A percentile compares a stretch with the other conserved stretches of the same genome.
phyloP scores from a whole-genome alignment of 2,888 invertebrate genomes.

The Prenolepis imparis region DNA sequence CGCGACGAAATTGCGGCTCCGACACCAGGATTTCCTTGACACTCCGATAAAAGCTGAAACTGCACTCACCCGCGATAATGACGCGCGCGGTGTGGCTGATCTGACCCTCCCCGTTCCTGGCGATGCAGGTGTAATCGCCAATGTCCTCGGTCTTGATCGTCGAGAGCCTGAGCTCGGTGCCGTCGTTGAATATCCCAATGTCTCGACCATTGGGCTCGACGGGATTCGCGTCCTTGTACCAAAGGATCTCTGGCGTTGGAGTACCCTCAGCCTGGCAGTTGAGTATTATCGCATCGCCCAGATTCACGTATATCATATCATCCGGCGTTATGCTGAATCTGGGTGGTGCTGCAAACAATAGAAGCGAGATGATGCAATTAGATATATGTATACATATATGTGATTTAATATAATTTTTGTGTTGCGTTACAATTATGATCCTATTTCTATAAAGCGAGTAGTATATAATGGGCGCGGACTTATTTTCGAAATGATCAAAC shows the following conservation, averaged over 20 bases:
- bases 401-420: neutral
- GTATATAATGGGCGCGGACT: neutral
- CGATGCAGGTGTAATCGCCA: slow-evolving; percentile 98
- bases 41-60: neutral
- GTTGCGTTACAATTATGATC: neutral
- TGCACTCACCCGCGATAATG: slow-evolving; percentile 93
- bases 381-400: neutral
- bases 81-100: slow-evolving; percentile 98
- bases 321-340: slow-evolving; percentile 98
- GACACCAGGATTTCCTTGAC: slow-evolving; percentile 5
- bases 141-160: slow-evolving; percentile 97
- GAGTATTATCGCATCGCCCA: slow-evolving; percentile 98
- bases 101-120: slow-evolving; percentile 97
- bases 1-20: slow-evolving; percentile 42
- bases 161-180: slow-evolving; percentile 96
- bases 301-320: slow-evolving; percentile 98
- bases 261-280: slow-evolving; percentile 99
- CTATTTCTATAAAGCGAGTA: neutral
- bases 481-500: neutral
- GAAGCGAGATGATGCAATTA: slow-evolving; percentile 17
- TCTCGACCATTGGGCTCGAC: slow-evolving; percentile 94
- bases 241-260: slow-evolving; percentile 97
- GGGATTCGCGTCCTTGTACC: slow-evolving; percentile 98
- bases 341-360: slow-evolving; percentile 91
- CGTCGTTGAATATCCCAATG: slow-evolving; percentile 96